Percentiles rank a stretch among this genome's conserved stretches.
Conservation (phyloP, 2,113 vertebrate genomes). For the Pungitius pungitius region DNA sequence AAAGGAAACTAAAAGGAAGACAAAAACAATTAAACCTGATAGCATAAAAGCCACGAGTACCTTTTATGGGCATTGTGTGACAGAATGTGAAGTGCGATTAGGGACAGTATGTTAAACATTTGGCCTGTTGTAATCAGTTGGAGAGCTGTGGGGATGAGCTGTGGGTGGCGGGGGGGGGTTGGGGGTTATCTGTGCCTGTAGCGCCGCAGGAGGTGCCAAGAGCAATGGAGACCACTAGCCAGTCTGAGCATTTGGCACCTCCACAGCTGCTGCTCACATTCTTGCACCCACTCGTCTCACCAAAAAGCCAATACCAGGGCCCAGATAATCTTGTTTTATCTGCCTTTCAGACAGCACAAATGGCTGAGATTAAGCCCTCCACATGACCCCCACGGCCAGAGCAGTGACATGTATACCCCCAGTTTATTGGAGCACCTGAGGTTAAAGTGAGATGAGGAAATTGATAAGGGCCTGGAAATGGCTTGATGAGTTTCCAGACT, state of each 20-base stretch:
- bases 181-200: constrained; percentile 63
- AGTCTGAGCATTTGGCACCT: constrained; percentile 77
- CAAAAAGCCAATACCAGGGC: constrained; percentile 56
- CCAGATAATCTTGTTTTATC: constrained; percentile 77
- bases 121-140: constrained; percentile 70
- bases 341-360: constrained; percentile 78
- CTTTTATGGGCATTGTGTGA: constrained; percentile 66
- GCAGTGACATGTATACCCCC: constrained; percentile 73
- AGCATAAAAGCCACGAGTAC: constrained; percentile 53
- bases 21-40: constrained; percentile 57
- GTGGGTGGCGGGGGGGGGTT: constrained; percentile 18
- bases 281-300: constrained; percentile 66
- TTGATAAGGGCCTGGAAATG: constrained; percentile 63
- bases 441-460: constrained; percentile 78
- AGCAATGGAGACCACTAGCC: constrained; percentile 70
- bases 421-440: constrained; percentile 73
- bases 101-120: constrained; percentile 73
- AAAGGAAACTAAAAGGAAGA: constrained; percentile 35
- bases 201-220: constrained; percentile 74
- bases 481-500: constrained; percentile 7
- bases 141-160: constrained; percentile 63
- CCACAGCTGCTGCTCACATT: constrained; percentile 72
- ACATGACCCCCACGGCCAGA: constrained; percentile 61
- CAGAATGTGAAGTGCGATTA: constrained; percentile 70
- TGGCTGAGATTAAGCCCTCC: constrained; percentile 78